phyloP scores from a whole-genome alignment of 64 coral and sea anemone genomes.

The Orbicella faveolata region DNA sequence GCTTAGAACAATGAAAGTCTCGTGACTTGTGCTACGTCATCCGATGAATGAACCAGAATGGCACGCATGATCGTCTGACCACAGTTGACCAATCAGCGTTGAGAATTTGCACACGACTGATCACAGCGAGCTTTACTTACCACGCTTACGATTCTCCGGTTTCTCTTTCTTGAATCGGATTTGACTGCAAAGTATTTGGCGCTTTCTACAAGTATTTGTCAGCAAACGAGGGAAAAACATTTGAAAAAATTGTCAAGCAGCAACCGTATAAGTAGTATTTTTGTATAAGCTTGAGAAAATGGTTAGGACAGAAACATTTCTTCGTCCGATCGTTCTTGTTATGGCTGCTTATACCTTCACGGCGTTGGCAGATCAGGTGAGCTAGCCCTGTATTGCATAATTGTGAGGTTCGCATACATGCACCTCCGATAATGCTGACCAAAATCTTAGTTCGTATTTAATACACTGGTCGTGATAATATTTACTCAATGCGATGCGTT shows the following conservation, averaged over 20 bases:
- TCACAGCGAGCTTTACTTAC: not conserved
- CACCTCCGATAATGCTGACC: no score
- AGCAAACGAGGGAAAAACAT: not conserved
- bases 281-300: not conserved
- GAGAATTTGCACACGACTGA: not conserved
- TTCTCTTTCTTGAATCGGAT: not conserved
- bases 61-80: not conserved
- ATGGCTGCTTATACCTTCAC: not conserved
- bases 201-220: not conserved
- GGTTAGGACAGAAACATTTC: no score
- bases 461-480: no score
- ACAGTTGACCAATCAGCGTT: conserved; percentile 19
- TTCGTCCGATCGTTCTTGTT: not conserved
- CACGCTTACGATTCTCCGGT: no score
- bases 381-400: not conserved
- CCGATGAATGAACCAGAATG: not conserved
- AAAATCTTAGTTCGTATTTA: no score
- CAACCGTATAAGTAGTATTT: no score
- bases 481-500: no score
- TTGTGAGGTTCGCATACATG: no score
- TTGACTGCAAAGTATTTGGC: not conserved
- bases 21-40: conserved; percentile 12
- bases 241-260: not conserved
- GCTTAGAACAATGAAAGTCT: not conserved
- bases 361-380: not conserved